These are phyloP conservation scores for Chrysolina americana DNA, from an alignment of 2,888 invertebrate genomes.

Conservation along the genomic window DNA sequence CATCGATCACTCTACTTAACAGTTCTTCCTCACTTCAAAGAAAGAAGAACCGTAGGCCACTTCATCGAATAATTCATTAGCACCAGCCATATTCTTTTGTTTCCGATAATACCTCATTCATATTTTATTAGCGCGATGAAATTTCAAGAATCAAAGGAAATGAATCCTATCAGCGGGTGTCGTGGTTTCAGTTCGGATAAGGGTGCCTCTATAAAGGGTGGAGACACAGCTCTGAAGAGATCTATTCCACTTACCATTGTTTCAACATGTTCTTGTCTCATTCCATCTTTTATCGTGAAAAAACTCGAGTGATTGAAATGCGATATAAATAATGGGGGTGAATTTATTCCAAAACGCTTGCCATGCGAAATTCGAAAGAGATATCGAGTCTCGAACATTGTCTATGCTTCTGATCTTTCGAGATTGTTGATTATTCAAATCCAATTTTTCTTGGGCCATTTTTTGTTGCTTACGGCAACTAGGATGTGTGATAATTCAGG, in stretches of 20 bases:
- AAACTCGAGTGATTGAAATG: conserved; percentile 61
- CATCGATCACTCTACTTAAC: background rate
- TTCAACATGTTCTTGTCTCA: conserved; percentile 65
- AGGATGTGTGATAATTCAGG: no score
- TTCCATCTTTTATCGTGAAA: conserved; percentile 61
- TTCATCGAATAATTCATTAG: conserved; percentile 35
- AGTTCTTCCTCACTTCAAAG: background rate
- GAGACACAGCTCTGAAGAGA: conserved; percentile 56
- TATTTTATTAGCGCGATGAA: conserved; percentile 46
- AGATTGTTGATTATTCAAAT: background rate
- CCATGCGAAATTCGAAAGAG: conserved; percentile 40
- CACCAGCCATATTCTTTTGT: conserved; percentile 40
- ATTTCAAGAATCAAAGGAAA: conserved; percentile 51
- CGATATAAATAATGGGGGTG: conserved; percentile 61
- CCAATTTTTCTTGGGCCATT: background rate
- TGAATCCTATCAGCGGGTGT: conserved; percentile 47
- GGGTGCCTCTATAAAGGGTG: conserved; percentile 60
- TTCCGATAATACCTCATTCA: conserved; percentile 41
- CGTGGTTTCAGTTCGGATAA: conserved; percentile 55
- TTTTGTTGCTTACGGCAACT: background rate
- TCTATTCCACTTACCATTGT: conserved; percentile 63
- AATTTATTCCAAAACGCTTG: conserved; percentile 57
- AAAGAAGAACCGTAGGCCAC: conserved; percentile 21
- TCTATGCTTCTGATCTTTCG: background rate
- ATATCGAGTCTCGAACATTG: background rate